Base-by-base conservation (phyloP, 2,888 invertebrate genomes). In the Corythucha ciliata region DNA sequence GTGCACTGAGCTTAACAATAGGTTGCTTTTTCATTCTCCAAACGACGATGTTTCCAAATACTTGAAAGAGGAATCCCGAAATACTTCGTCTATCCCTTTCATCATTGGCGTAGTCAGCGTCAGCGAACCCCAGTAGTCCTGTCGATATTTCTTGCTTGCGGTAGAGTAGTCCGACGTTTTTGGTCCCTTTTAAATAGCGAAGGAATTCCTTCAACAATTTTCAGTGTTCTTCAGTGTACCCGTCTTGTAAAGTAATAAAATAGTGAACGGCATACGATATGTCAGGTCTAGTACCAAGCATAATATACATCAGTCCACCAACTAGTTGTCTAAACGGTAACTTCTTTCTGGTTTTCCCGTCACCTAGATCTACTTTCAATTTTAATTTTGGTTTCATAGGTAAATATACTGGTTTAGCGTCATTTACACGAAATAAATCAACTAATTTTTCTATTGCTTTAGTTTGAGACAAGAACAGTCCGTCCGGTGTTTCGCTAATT, bases 331-430 rank as follows among this genome's bases (percentile, higher is more conserved):
- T 33, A 16, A 42, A 48, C 24, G 34, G 34, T 2, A 40, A n/a
- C n/a, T n/a, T n/a, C n/a, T n/a, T n/a, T n/a, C n/a, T n/a, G n/a
- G n/a, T n/a, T n/a, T n/a, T n/a, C n/a, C n/a, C n/a, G n/a, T n/a
- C n/a, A n/a, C n/a, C n/a, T n/a, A n/a, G n/a, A 52, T 8, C 21
- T 39, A 39, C 7, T 16, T n/a, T 32, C 8, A 52, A 45, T 16
- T 45, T 46, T 20, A 52, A 29, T n/a, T 46, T 45, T 16, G 52
- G 46, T 14, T 27, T 12, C 12, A 52, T 52, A 7, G 52, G 52
- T 10, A 52, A 26, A 21, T 40, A 41, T 2, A 20, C 26, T 20
- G 33, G 5, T 40, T 48, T 52, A 7, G 22, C 14, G 21, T 52
- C 48, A 10, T 29, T 16, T 41, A 52, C 33, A 18, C 34, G 32